Evolutionary conservation across 2,888 invertebrate genomes (phyloP).

Genomic region (Calameuta idolon): DNA sequence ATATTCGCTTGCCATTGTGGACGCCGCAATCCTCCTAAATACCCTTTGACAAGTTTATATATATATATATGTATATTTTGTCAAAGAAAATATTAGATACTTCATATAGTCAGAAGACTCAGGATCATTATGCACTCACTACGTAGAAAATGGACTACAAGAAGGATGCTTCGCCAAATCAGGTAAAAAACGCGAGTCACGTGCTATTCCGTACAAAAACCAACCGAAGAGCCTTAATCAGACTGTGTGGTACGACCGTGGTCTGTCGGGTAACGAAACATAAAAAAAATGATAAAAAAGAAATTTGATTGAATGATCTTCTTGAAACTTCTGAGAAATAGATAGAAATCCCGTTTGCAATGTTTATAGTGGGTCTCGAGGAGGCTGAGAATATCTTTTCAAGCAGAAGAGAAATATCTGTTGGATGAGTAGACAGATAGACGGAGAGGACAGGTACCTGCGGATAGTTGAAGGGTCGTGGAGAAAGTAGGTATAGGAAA

Average conservation of each 20-base stretch:
- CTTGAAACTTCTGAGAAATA: not conserved
- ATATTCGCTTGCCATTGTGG: no score
- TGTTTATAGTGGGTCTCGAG: not conserved
- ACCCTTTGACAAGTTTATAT: no score
- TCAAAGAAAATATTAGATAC: not conserved
- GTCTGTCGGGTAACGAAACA: not conserved
- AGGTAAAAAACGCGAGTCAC: not conserved
- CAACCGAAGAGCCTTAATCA: not conserved
- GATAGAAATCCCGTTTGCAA: not conserved
- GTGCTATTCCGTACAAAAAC: not conserved
- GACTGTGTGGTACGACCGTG: not conserved
- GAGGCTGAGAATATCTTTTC: not conserved
- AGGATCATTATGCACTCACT: not conserved
- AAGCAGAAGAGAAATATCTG: not conserved
- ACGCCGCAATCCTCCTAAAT: no score
- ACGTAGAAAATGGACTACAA: not conserved
- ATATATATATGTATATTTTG: not conserved
- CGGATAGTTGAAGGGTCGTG: not conserved
- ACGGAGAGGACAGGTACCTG: not conserved
- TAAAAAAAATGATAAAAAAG: not conserved
- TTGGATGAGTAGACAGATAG: not conserved
- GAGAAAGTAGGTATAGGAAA: not conserved
- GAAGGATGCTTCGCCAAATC: not conserved
- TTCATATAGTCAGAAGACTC: not conserved
- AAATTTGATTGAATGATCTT: not conserved